A percentile compares a stretch with the other conserved stretches of the same genome.
Conservation (phyloP, 2,797 vertebrate genomes). For the Schizopygopsis pylzovi region DNA sequence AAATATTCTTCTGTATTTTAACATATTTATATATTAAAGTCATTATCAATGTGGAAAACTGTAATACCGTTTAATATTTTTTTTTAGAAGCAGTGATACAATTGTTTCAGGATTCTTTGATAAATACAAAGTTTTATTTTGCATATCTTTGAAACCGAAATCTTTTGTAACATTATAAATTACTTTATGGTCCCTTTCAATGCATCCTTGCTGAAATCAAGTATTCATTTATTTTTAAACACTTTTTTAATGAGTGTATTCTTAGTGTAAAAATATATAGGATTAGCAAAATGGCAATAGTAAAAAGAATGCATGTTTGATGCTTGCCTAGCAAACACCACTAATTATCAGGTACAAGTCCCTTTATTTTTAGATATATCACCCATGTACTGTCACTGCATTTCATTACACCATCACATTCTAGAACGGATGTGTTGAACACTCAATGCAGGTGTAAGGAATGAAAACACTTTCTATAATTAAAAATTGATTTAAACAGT, state of each 20-base stretch:
- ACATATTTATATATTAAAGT: not conserved
- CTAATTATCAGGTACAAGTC: constrained; percentile 8
- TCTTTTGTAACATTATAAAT: too few species aligned
- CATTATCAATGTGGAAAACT: not conserved
- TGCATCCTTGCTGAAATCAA: not conserved
- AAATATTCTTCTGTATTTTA: not conserved
- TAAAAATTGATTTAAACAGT: not conserved
- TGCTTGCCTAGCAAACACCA: not conserved
- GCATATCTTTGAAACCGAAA: too few species aligned
- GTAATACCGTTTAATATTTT: not conserved
- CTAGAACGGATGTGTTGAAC: not conserved
- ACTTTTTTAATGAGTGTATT: not conserved
- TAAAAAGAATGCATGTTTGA: not conserved
- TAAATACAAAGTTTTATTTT: too few species aligned
- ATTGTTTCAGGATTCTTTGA: not conserved
- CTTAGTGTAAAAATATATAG: not conserved
- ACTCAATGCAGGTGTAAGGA: constrained; percentile 1
- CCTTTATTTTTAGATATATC: not conserved
- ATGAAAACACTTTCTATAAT: not conserved
- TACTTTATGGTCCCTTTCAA: not conserved
- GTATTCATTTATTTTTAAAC: not conserved
- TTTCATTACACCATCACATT: constrained; percentile 11
- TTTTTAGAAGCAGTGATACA: not conserved
- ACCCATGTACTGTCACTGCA: not conserved
- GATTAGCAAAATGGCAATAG: not conserved